Conservation (phyloP, 1,140 invertebrate species). For the Megathymus violae region DNA sequence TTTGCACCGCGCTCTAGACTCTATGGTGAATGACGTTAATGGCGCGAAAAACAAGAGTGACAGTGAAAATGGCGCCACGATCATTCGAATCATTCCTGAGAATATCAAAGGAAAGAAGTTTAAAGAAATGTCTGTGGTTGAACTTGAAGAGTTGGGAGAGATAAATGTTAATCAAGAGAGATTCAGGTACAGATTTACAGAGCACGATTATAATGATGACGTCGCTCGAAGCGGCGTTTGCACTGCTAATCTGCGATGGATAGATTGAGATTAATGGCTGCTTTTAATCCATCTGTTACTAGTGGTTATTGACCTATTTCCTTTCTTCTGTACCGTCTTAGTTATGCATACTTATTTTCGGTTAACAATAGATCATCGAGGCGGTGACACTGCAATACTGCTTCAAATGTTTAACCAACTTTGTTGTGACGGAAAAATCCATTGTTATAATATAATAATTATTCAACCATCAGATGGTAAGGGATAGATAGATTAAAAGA, state of each 20-base stretch:
- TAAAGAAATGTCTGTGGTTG: constrained; percentile 57
- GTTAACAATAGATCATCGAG: too few species aligned
- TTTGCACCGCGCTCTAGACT: constrained; percentile 65
- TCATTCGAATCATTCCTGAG: constrained; percentile 43
- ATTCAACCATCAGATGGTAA: too few species aligned
- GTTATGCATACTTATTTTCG: too few species aligned
- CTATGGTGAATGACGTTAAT: constrained; percentile 63
- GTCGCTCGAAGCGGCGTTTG: constrained; percentile 44
- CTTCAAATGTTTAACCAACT: too few species aligned
- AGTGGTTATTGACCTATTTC: too few species aligned
- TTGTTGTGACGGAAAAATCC: too few species aligned
- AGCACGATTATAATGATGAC: constrained; percentile 64
- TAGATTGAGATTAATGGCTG: constrained; percentile 40
- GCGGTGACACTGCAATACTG: too few species aligned
- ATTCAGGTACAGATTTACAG: constrained; percentile 62
- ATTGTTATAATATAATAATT: too few species aligned
- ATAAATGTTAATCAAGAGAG: constrained; percentile 63
- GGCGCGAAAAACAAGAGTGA: constrained; percentile 40
- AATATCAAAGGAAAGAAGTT: constrained; percentile 63
- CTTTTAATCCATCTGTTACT: too few species aligned
- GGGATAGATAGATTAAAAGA: too few species aligned
- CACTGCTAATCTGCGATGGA: constrained; percentile 58
- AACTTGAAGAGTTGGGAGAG: constrained; percentile 59
- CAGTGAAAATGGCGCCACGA: constrained; percentile 33
- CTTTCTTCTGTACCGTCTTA: too few species aligned